Evolutionary conservation across 2,113 vertebrate species (phyloP), one percentile per base, ranked within the genome.

Genomic region (Dasyornis broadbenti): DNA sequence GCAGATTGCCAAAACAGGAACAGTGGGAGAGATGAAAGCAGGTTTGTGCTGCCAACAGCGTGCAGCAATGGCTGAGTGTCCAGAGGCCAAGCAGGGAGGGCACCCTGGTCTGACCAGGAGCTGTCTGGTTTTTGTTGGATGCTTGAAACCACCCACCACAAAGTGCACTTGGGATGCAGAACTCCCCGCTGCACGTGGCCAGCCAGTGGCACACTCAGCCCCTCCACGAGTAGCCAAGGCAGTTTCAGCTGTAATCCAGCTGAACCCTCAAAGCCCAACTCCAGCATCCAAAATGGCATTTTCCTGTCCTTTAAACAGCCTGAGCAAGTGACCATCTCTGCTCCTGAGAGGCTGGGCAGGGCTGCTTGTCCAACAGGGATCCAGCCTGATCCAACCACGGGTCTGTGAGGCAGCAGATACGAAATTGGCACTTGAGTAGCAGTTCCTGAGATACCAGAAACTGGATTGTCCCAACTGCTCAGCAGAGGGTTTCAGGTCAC

Each of bases 41-140:
- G 47, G 30, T 66, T 89, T 90, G n/a, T 50, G 54, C 23, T 82
- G 83, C 61, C 82, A 92, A 13, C 18, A 66, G 42, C 0, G 0
- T 1, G 26, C 57, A 89, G 85, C 20, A 4, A 4, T 5, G 22
- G 54, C n/a, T 0, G 0, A 89, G 35, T 0, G 7, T 31, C 42
- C 52, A 5, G 45, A 40, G 13, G 19, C 22, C 2, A 49, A n/a
- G 60, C 4, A 40, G 56, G 42, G 65, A 79, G 56, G 31, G 13
- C 13, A 66, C 22, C 52, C 56, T 71, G 2, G 5, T 31, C 86
- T 63, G 60, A 53, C 31, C 39, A 66, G 63, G 53, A n/a, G 52
- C 39, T 18, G 31, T 1, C 47, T 76, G 52, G 5, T n/a, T 88
- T 49, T 40, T 0, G 0, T 2, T 27, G 75, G 16, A 37, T 66